phyloP scores from a whole-genome alignment of 2,888 invertebrate species.

The Reticulitermes lucifugus region DNA sequence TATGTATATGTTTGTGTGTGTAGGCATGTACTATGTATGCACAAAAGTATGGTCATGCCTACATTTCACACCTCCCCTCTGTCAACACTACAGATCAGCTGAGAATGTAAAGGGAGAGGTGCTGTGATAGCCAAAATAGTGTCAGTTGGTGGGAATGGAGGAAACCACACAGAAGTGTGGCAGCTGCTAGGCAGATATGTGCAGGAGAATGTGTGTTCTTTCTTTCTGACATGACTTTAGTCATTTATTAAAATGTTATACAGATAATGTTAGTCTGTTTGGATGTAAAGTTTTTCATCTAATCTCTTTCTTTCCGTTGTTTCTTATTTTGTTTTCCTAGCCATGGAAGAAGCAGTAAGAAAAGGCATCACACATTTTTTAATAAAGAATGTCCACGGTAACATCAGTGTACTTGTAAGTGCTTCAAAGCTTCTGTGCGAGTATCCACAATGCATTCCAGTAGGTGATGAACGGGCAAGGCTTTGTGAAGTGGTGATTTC shows the following conservation, averaged over 20 bases:
- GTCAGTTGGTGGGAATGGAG: too few species aligned
- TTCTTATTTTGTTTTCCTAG: neutral
- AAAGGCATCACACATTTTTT: conserved; percentile 10
- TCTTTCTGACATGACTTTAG: neutral
- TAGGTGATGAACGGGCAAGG: neutral
- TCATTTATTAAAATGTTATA: neutral
- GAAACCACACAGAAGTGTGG: too few species aligned
- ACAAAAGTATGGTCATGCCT: too few species aligned
- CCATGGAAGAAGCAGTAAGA: neutral
- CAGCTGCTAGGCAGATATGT: too few species aligned
- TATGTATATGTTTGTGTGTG: too few species aligned
- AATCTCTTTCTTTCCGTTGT: neutral
- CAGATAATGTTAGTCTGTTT: neutral
- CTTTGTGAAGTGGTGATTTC: conserved; percentile 14
- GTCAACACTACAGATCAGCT: too few species aligned
- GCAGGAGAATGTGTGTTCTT: too few species aligned
- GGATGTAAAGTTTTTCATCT: neutral
- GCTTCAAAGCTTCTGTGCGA: neutral
- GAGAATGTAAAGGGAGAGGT: too few species aligned
- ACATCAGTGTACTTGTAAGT: neutral
- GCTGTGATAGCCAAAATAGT: too few species aligned
- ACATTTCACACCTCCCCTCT: too few species aligned
- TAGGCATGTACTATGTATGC: too few species aligned
- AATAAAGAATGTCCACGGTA: neutral
- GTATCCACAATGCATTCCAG: conserved; percentile 16